Conservation (phyloP, 2,797 vertebrate species). For the Poliocrania exsul region DNA sequence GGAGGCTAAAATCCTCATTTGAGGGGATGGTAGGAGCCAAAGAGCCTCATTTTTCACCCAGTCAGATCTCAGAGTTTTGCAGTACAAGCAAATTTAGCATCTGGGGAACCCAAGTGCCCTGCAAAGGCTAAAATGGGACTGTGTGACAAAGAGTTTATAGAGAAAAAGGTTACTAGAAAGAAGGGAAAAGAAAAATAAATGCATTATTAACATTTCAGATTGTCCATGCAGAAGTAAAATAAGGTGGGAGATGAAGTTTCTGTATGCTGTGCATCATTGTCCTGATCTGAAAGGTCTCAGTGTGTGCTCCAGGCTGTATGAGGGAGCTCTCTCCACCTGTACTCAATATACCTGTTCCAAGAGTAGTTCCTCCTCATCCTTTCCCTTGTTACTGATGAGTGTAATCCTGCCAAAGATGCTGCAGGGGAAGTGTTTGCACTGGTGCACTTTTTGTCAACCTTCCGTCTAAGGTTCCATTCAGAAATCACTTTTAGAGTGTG, state of each 20-base stretch:
- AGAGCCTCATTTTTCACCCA: background rate
- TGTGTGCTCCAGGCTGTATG: background rate
- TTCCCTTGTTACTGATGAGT: background rate
- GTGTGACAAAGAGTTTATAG: background rate
- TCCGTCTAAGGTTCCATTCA: slow-evolving; percentile 25
- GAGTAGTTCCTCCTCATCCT: background rate
- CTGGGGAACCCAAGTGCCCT: background rate
- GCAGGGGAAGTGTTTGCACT: background rate
- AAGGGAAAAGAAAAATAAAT: background rate
- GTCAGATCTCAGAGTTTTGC: background rate
- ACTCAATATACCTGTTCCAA: background rate
- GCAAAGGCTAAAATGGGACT: background rate
- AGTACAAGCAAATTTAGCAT: slow-evolving; percentile 38
- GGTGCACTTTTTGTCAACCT: background rate
- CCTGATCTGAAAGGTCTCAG: background rate
- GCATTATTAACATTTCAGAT: background rate
- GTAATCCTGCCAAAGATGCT: background rate
- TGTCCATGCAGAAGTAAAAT: background rate
- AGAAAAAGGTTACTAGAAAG: background rate
- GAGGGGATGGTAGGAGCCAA: background rate
- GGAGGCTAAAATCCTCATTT: background rate
- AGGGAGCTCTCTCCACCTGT: background rate
- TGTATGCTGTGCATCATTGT: background rate
- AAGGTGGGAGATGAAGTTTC: background rate
- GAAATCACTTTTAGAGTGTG: slow-evolving; percentile 25